Conservation (phyloP, 1,140 invertebrate genomes). For the Globodera rostochiensis region DNA sequence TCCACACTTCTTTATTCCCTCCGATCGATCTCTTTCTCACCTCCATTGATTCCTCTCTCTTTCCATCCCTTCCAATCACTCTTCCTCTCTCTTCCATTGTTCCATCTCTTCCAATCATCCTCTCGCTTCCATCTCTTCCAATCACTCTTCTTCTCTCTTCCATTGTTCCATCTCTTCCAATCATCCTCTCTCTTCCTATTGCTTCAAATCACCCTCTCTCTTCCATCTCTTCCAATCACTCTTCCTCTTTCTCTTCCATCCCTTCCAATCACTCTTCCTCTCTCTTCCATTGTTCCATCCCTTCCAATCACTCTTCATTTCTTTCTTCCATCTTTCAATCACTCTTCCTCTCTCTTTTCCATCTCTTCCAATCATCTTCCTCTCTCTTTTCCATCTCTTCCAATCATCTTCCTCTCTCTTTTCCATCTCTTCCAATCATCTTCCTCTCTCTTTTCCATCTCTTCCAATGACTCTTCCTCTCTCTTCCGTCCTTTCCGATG, state of each 20-base stretch:
- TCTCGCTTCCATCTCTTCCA: neutral
- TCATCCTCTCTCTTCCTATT: neutral
- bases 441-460: neutral
- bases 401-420: too few species aligned
- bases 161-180: neutral
- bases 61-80: neutral
- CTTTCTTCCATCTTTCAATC: neutral
- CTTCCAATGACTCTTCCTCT: neutral
- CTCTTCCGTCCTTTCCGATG: neutral
- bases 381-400: neutral
- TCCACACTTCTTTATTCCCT: neutral
- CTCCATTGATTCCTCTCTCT: neutral
- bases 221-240: neutral
- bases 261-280: neutral
- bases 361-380: too few species aligned
- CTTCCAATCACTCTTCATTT: neutral
- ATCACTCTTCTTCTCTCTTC: neutral
- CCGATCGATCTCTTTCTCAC: slow-evolving; percentile 1
- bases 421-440: too few species aligned
- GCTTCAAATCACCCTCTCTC: neutral
- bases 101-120: neutral
- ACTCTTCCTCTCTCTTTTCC: neutral
- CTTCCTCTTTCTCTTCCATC: neutral
- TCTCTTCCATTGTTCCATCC: neutral
- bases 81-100: neutral